Base-by-base conservation (phyloP, 2,888 invertebrate species). In the Leuctra nigra region DNA sequence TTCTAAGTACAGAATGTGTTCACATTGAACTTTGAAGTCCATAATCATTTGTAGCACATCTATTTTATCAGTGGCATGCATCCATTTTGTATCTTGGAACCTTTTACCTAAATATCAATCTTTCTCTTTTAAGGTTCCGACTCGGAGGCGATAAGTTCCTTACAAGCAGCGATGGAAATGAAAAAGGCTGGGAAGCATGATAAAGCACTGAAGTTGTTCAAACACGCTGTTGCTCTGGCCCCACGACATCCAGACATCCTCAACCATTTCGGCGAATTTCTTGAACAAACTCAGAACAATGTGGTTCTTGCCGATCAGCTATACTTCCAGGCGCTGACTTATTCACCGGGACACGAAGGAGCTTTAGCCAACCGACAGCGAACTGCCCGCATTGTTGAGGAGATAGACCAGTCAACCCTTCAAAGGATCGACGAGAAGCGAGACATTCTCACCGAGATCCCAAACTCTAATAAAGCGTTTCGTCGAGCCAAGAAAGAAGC, bases 401-500 rank as follows among this genome's bases (percentile, higher is more conserved):
- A 91, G 64, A 75, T 96, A 61, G 98, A 98, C 71, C 80, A 87
- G 64, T 79, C 81, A 63, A 80, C 87, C 72, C 78, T 93, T 61
- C 75, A 80, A 61, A 79, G 84, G 62, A 89, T 94, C 61, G 95
- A 96, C 68, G 79, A 82, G 41, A 94, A 95, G 70, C 79, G 92
- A 57, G 86, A 91, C 68, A 80, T 85, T 16, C 75, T 97, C 6
- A 82, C 88, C 20, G 82, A 83, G 3, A 86, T 95, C 66, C 91
- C 94, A 16, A 85, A 88, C 61, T 80, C 80, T 38, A 86, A 86
- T 70, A 80, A 87, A 0, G 89, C 91, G 4, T 75, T 96, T 63
- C 78, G 91, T 53, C 80, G 91, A 66, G 89, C 93, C 2, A 95
- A 95, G 68, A 91, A 90, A 68, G 96, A 97, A 72, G 93, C 93